Evolutionary conservation across 2,113 vertebrate genomes (phyloP).

Genomic region (Capreolus pygargus): DNA sequence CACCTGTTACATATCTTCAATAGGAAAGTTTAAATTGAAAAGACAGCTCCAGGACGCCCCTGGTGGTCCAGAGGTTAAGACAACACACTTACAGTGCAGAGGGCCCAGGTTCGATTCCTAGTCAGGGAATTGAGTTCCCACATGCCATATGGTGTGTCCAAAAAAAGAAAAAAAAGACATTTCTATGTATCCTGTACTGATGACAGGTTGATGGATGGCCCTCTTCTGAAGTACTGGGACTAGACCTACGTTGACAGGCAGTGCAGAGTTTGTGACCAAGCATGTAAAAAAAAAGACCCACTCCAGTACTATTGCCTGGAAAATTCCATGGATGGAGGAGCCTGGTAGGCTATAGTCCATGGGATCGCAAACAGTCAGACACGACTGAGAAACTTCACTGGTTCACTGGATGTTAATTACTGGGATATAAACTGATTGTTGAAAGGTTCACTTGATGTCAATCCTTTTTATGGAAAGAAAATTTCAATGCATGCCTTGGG

Average conservation of each 20-base stretch:
- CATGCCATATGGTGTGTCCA: accelerated
- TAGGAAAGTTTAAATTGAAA: background rate
- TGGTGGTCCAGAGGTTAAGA: background rate
- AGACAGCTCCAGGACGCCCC: background rate
- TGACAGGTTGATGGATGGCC: background rate
- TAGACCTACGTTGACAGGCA: background rate
- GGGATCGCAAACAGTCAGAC: background rate
- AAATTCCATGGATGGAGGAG: background rate
- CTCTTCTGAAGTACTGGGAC: background rate
- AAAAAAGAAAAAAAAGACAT: background rate
- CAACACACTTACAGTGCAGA: background rate
- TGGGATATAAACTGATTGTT: background rate
- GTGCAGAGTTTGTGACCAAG: background rate
- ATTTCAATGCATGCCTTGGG: background rate
- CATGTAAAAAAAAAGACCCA: background rate
- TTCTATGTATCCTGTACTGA: background rate
- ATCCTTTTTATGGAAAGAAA: background rate
- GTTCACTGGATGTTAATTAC: background rate
- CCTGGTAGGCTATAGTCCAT: background rate
- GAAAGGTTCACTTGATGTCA: background rate
- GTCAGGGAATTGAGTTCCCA: background rate
- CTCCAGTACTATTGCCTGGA: background rate
- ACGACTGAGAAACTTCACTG: background rate
- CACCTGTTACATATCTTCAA: background rate
- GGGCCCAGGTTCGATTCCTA: background rate